Evolutionary conservation across 2,797 vertebrate genomes (phyloP).

Genomic region (Mionectes olivaceus): DNA sequence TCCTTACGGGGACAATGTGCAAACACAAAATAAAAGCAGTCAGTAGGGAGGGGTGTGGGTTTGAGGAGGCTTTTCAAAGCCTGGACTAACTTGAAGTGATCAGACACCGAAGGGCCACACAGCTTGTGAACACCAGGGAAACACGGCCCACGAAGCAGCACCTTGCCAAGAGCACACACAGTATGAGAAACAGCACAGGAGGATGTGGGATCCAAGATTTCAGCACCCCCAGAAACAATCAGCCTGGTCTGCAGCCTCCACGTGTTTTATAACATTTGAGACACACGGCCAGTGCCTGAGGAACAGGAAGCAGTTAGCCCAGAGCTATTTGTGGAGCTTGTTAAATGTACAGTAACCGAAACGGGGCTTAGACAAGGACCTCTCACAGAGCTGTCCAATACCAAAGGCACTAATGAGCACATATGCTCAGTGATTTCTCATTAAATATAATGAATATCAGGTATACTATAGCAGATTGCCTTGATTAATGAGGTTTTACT

Average conservation of each 20-base stretch:
- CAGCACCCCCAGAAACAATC: background rate
- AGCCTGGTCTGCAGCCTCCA: background rate
- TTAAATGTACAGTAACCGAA: slow-evolving; percentile 20
- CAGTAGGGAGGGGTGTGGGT: rapidly evolving
- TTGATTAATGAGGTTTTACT: slow-evolving; percentile 42
- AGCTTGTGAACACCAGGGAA: background rate
- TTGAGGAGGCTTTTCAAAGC: background rate
- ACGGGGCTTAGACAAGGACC: background rate
- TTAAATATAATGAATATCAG: slow-evolving; percentile 28
- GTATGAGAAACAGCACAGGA: background rate
- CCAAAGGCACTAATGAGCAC: slow-evolving; percentile 23
- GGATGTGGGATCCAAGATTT: background rate
- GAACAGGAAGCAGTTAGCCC: slow-evolving; percentile 28
- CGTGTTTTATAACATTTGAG: background rate
- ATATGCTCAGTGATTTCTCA: slow-evolving; percentile 8
- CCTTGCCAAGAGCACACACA: background rate
- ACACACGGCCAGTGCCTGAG: background rate
- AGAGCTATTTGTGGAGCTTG: slow-evolving; percentile 13
- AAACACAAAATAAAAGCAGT: background rate
- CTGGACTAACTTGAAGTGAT: background rate
- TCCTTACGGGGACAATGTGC: background rate
- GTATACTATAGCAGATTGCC: background rate
- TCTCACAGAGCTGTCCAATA: slow-evolving; percentile 15
- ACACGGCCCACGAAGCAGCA: rapidly evolving
- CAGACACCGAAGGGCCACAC: rapidly evolving